Conservation (phyloP, 2,113 vertebrate species). For the Sardina pilchardus region DNA sequence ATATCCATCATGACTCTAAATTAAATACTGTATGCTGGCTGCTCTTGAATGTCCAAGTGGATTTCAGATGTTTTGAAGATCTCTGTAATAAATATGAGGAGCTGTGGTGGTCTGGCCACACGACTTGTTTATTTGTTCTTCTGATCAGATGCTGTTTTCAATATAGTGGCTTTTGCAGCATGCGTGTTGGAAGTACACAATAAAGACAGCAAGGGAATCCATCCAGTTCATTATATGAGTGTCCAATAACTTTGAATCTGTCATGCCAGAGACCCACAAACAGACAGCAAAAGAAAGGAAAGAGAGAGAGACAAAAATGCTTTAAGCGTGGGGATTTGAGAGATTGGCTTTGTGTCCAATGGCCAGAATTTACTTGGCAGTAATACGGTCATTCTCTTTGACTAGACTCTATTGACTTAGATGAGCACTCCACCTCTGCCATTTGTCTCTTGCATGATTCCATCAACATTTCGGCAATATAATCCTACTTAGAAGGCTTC, state of each 20-base stretch:
- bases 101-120: too few species aligned
- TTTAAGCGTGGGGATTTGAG: conserved; percentile 42
- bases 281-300: background rate
- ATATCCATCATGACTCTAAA: background rate
- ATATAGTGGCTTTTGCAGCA: background rate
- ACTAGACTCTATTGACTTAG: conserved; percentile 43
- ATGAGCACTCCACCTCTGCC: conserved; percentile 34
- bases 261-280: background rate
- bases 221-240: background rate
- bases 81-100: background rate
- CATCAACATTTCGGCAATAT: conserved; percentile 41
- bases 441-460: conserved; percentile 41
- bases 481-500: conserved; percentile 25
- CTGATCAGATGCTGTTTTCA: background rate
- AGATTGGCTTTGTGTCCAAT: conserved; percentile 51
- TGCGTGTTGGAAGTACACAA: background rate
- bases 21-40: too few species aligned
- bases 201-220: background rate
- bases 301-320: conserved; percentile 18
- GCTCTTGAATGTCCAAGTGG: background rate
- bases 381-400: conserved; percentile 44
- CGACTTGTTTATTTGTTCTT: background rate
- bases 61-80: background rate
- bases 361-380: conserved; percentile 46
- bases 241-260: background rate